Percentiles rank a stretch among this genome's conserved stretches.
Evolutionary conservation across 1,140 invertebrate species (phyloP).

Genomic region (Stenopsyche tienmushanensis): DNA sequence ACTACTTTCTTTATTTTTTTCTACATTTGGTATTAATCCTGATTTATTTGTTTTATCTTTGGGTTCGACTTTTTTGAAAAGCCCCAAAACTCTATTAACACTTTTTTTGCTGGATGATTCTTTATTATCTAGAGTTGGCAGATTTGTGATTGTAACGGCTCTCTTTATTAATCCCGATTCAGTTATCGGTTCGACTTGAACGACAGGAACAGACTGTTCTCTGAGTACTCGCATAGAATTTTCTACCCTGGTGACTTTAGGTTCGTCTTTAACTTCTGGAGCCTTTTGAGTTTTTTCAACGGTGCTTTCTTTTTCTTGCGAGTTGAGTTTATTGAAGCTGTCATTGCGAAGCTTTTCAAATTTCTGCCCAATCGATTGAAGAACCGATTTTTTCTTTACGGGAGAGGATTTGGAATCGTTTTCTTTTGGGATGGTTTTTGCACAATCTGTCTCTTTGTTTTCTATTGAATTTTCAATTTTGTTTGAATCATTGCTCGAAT

Average conservation of each 20-base stretch:
- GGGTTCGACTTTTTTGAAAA: conserved; percentile 68
- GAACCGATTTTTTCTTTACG: conserved; percentile 59
- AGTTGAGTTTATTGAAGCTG: conserved; percentile 51
- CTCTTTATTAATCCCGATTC: conserved; percentile 65
- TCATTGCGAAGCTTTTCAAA: conserved; percentile 60
- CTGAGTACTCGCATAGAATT: conserved; percentile 57
- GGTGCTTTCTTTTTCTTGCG: conserved; percentile 49
- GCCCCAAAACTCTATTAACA: conserved; percentile 66
- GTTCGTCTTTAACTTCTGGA: conserved; percentile 44
- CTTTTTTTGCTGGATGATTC: conserved; percentile 57
- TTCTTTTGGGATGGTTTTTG: conserved; percentile 53
- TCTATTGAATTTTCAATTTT: conserved; percentile 38
- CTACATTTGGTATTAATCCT: not conserved
- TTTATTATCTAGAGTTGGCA: conserved; percentile 54
- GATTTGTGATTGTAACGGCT: conserved; percentile 67
- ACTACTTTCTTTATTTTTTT: not conserved
- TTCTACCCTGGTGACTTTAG: conserved; percentile 48
- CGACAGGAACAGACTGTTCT: conserved; percentile 64
- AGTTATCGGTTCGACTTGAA: conserved; percentile 52
- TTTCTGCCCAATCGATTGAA: conserved; percentile 66
- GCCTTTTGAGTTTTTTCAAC: conserved; percentile 43
- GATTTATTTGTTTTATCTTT: conserved; percentile 43
- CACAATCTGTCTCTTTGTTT: conserved; percentile 45
- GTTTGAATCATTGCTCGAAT: conserved; percentile 11
- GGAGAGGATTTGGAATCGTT: conserved; percentile 51